Conservation (phyloP, 2,113 vertebrate genomes). For the Leucopsar rothschildi region DNA sequence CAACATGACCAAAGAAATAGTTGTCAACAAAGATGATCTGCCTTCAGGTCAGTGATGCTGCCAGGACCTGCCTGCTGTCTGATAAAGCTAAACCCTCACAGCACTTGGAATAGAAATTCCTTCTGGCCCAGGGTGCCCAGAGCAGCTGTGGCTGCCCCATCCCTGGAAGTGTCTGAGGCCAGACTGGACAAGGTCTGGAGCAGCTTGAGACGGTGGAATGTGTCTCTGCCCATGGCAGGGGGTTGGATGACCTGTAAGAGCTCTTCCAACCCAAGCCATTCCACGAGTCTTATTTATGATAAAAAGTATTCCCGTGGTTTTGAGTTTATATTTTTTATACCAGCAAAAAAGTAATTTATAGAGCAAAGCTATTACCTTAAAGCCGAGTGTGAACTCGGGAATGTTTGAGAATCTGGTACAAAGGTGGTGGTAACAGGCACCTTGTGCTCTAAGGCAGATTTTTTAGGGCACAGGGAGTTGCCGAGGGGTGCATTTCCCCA, state of each 20-base stretch:
- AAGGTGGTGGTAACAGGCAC: background rate
- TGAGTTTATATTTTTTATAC: background rate
- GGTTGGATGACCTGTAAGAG: background rate
- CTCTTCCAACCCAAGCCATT: background rate
- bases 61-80: background rate
- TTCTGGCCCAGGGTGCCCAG: background rate
- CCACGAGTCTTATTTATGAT: background rate
- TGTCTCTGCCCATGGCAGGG: background rate
- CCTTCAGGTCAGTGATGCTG: slow-evolving; percentile 76
- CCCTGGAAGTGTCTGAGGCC: background rate
- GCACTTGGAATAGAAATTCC: background rate
- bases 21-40: slow-evolving; percentile 81
- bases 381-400: background rate
- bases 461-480: background rate
- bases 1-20: slow-evolving; percentile 85
- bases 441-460: accelerated
- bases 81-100: accelerated
- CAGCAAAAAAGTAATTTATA: background rate
- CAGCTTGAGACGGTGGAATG: background rate
- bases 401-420: background rate
- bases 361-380: background rate
- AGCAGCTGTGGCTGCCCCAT: background rate
- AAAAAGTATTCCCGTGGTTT: too few relatives aligned
- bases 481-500: background rate
- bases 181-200: background rate